Evolutionary conservation across 2,113 vertebrate genomes (phyloP).

Genomic region (Leucosticte australis): DNA sequence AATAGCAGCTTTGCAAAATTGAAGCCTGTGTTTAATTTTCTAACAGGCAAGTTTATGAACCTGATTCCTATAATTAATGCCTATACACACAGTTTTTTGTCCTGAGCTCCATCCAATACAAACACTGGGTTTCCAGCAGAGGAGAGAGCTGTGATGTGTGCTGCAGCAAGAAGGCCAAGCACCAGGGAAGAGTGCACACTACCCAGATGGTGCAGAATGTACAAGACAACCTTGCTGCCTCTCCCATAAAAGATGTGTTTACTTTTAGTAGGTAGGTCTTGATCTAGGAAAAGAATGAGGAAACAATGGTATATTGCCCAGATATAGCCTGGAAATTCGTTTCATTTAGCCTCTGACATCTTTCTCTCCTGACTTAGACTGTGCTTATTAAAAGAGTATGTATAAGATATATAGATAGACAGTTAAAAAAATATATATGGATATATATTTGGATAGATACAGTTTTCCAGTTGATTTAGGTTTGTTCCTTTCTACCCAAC

Average conservation of each 20-base stretch:
- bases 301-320: background rate
- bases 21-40: constrained; percentile 36
- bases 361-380: background rate
- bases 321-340: background rate
- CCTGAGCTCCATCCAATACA: background rate
- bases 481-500: background rate
- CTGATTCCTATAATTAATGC: constrained; percentile 27
- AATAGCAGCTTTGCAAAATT: constrained; percentile 40
- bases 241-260: background rate
- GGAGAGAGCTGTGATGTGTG: background rate
- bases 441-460: background rate
- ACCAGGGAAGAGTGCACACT: background rate
- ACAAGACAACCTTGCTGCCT: background rate
- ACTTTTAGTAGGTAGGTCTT: background rate
- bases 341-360: background rate
- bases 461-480: background rate
- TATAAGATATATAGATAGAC: background rate
- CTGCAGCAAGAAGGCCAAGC: background rate
- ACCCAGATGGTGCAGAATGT: background rate
- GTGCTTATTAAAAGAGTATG: background rate
- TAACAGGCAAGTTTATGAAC: constrained; percentile 1
- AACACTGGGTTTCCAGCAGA: background rate
- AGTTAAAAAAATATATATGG: background rate
- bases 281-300: background rate
- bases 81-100: background rate